These are phyloP conservation scores for Micrasema minimum DNA, from an alignment of 1,140 invertebrate genomes.

Conservation along the genomic window DNA sequence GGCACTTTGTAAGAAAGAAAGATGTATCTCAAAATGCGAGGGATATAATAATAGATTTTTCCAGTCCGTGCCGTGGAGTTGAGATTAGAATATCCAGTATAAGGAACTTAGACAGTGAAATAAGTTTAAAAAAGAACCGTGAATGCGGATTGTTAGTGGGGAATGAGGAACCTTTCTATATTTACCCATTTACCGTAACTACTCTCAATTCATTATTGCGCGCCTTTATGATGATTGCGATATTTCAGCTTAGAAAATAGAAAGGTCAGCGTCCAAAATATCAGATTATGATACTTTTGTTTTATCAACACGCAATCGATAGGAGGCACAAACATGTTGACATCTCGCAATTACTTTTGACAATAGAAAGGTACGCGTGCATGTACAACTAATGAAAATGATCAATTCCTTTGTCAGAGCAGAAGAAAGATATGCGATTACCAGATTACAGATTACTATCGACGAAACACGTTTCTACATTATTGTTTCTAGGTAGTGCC, in stretches of 20 bases:
- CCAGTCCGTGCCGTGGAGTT: neutral
- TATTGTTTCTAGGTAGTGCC: no score
- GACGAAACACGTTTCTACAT: no score
- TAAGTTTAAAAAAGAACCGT: neutral
- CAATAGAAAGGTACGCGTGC: neutral
- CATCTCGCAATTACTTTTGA: neutral
- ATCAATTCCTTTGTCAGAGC: no score
- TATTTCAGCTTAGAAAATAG: neutral
- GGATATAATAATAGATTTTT: constrained; percentile 7
- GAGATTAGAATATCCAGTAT: neutral
- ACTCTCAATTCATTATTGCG: constrained; percentile 2
- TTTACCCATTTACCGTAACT: neutral
- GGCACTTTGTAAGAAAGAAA: neutral
- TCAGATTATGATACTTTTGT: neutral
- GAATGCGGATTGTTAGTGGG: neutral
- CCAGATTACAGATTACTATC: no score
- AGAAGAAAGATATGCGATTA: no score
- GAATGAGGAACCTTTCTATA: neutral
- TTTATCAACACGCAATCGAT: neutral
- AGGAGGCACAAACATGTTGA: neutral
- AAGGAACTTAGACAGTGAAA: neutral
- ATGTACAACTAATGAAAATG: no score
- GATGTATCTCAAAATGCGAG: neutral
- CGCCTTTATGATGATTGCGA: constrained; percentile 9
- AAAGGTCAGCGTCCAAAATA: constrained; percentile 2